Percentiles rank a stretch among this genome's conserved stretches.
Conservation (phyloP, 2,113 vertebrate genomes). For the Phaetusa simplex region DNA sequence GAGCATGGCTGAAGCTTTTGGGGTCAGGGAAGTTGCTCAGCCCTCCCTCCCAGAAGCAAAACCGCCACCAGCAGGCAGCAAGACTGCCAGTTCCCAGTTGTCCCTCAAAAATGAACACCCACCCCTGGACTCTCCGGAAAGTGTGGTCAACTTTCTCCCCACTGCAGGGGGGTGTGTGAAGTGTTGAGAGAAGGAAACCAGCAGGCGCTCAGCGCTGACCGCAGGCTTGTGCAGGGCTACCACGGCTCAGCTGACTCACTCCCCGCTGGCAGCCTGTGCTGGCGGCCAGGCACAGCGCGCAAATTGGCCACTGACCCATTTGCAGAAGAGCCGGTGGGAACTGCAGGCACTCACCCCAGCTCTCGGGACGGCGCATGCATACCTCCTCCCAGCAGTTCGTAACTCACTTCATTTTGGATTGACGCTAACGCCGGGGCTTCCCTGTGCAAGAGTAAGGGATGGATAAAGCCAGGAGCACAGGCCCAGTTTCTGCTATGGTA, state of each 20-base stretch:
- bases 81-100: background rate
- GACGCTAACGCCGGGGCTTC: background rate
- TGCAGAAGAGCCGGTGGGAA: background rate
- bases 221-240: background rate
- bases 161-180: background rate
- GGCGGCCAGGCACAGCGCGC: rapidly evolving
- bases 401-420: background rate
- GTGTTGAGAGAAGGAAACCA: background rate
- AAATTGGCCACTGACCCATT: background rate
- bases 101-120: background rate
- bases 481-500: background rate
- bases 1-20: background rate
- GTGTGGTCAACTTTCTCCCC: rapidly evolving
- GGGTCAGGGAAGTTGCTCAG: background rate
- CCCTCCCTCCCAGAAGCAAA: background rate
- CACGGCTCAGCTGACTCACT: background rate
- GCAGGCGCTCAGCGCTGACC: background rate
- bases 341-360: background rate
- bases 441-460: rapidly evolving
- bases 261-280: background rate
- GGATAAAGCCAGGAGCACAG: background rate
- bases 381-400: background rate
- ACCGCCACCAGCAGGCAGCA: background rate
- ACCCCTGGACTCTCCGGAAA: rapidly evolving
- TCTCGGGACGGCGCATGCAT: background rate